Base-by-base conservation (phyloP, 2,113 vertebrate genomes). In the Eublepharis macularius region DNA sequence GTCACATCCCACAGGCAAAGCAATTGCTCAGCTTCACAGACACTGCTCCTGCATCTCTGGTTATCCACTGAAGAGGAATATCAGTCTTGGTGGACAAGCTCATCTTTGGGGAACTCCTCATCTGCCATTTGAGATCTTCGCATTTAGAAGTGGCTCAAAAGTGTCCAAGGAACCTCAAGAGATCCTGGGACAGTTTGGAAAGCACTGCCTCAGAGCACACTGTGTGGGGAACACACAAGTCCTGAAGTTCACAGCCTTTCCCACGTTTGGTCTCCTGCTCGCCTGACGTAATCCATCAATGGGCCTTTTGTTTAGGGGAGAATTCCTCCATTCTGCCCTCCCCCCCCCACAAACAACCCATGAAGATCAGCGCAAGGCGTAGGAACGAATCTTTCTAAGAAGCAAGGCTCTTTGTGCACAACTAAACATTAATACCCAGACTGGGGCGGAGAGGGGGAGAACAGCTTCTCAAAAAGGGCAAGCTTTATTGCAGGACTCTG, bases 251-350 rank as follows among this genome's bases (percentile, higher is more conserved):
- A 21, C 34, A 36, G 83, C 39, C 83, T 87, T 87, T 88, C 87
- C 86, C 89, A 88, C 1, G 0, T 86, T 76, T 60, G 72, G 72
- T 60, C 82, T 87, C 65, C 60, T 80, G 57, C 75, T 0, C 0
- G 41, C 66, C 39, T 43, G 73, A 80, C 74, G 82, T 6, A 63
- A 63, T 80, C 88, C 84, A 75, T 89, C 84, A 89, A 86, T 80
- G 54, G 51, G 74, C 16, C 73, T 86, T 91, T 85, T 90, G 88
- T 91, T 68, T 84, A 63, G 29, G 1, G 16, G 83, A 81, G 60
- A 75, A 88, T 74, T 84, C 45, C 84, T n/a, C 24, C 65, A 86
- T 75, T 68, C 84, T 72, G 70, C 76, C 74, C 84, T 63, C 83
- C 63, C 85, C 80, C 73, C 72, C 76, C 86, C 54, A 72, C 0